Base-by-base conservation (phyloP, 2,113 vertebrate genomes). In the Brachirus orientalis region DNA sequence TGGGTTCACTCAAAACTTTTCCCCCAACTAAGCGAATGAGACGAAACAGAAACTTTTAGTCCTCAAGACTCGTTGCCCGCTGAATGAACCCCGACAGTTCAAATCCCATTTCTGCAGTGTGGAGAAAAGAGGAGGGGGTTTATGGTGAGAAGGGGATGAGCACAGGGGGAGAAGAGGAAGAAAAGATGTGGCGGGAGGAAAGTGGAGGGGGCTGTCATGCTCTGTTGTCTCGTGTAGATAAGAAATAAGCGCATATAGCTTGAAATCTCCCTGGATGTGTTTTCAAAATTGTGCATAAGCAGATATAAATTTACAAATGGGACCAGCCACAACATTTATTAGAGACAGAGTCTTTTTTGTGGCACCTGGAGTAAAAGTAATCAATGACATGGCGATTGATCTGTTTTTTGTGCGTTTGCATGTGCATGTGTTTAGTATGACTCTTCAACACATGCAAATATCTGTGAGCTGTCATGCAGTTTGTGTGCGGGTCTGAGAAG, bases 221-320 rank as follows among this genome's bases (percentile, higher is more conserved):
- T 72, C 68, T 69, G 80, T 84, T 84, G 81, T 85, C 81, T 85
- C 64, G 50, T 28, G 71, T n/a, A 86, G 88, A 90, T 88, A 87
- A 88, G 84, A 76, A 87, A 86, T 91, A 91, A 92, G 91, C 89
- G 89, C 77, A 81, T 89, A 90, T 86, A 88, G 88, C 88, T 86
- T 78, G 70, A 90, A 90, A 89, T 89, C 84, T 91, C 86, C 63
- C 62, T 72, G 87, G 85, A 86, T 81, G 81, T 77, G 82, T 67
- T 87, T 87, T 81, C 80, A 88, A 78, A 75, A 71, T 83, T 74
- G 80, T 60, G 76, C 72, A 76, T 77, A 71, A 81, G 81, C 79
- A 79, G 77, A 86, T 85, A 89, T 84, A 80, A 87, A 91, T 88
- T 80, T 85, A 85, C 88, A 84, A 84, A 88, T 72, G 79, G 77